phyloP scores from a whole-genome alignment of 64 coral and sea anemone genomes.

The Actinia tenebrosa region DNA sequence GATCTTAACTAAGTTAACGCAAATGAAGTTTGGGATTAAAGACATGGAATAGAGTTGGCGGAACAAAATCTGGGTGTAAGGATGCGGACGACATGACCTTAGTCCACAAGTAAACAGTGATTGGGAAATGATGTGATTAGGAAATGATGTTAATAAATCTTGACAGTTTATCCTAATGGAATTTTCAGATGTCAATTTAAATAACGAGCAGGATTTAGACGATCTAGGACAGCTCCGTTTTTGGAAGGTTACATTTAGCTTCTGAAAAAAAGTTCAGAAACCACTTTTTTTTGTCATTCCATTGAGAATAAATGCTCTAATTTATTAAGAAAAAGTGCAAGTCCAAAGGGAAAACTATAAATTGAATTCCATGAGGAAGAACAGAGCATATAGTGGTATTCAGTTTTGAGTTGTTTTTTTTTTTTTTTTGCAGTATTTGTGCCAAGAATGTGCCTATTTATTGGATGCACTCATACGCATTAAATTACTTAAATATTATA shows the following conservation, averaged over 20 bases:
- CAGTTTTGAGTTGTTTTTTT: too few relatives aligned
- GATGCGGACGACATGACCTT: background rate
- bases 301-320: too few relatives aligned
- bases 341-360: too few relatives aligned
- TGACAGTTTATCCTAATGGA: background rate
- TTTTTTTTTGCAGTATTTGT: too few relatives aligned
- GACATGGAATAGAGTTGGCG: background rate
- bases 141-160: background rate
- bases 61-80: background rate
- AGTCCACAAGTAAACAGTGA: background rate
- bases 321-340: too few relatives aligned
- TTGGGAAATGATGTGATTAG: background rate
- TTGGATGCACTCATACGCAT: background rate
- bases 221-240: background rate
- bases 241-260: background rate
- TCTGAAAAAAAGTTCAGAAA: background rate
- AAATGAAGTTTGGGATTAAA: background rate
- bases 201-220: too few relatives aligned
- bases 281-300: too few relatives aligned
- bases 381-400: too few relatives aligned
- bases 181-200: background rate
- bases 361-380: too few relatives aligned
- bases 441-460: background rate
- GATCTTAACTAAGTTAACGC: background rate
- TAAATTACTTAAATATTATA: constrained; percentile 4